phyloP scores from a whole-genome alignment of 2,113 vertebrate genomes.

The Apaloderma vittatum region DNA sequence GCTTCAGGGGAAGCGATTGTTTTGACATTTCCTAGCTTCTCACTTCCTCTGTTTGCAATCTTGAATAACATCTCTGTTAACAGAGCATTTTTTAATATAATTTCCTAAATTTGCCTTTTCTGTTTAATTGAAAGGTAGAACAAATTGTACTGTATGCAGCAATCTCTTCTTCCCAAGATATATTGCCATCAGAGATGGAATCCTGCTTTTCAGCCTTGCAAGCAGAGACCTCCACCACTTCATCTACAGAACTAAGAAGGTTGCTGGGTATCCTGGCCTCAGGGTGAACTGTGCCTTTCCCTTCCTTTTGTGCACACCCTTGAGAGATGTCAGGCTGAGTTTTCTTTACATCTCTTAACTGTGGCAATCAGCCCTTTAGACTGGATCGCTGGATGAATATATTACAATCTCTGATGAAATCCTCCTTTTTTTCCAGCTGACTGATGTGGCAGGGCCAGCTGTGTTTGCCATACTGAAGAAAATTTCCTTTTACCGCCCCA shows the following conservation, averaged over 20 bases:
- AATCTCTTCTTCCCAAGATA: background rate
- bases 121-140: background rate
- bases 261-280: background rate
- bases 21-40: slow-evolving; percentile 9
- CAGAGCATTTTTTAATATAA: background rate
- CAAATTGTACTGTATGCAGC: background rate
- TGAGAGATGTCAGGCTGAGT: background rate
- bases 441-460: slow-evolving; percentile 21
- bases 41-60: slow-evolving; percentile 3
- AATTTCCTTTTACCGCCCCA: background rate
- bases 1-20: background rate
- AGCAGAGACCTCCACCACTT: background rate
- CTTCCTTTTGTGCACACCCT: background rate
- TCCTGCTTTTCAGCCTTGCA: background rate
- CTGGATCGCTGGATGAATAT: background rate
- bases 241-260: background rate
- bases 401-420: background rate
- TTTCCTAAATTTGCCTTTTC: background rate
- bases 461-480: background rate
- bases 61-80: slow-evolving; percentile 5
- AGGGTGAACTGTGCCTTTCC: background rate
- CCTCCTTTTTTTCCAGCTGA: background rate
- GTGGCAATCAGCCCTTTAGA: background rate
- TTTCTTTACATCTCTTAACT: background rate
- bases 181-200: background rate